A percentile compares a stretch with the other conserved stretches of the same genome.
Conservation (phyloP, 2,888 invertebrate genomes). For the Cryptophagus acutangulus region DNA sequence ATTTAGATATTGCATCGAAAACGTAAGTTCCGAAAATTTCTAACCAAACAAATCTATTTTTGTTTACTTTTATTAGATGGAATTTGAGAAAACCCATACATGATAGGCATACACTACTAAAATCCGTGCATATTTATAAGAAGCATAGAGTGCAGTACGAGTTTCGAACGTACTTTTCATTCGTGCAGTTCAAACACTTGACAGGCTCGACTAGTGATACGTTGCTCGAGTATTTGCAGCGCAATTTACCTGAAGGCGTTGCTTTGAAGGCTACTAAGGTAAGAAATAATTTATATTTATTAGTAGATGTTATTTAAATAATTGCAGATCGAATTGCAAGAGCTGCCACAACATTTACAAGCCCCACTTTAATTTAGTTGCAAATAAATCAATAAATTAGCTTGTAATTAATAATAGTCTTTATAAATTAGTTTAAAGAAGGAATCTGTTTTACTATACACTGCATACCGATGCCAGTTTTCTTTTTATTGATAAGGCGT, state of each 20-base stretch:
- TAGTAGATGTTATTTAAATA: conserved; percentile 7
- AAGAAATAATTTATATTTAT: conserved; percentile 11
- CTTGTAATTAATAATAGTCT: no score
- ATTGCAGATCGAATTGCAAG: conserved; percentile 38
- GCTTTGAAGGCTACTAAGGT: conserved; percentile 86
- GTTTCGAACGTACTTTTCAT: conserved; percentile 84
- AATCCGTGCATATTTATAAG: conserved; percentile 84
- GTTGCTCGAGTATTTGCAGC: conserved; percentile 89
- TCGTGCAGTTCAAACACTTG: conserved; percentile 74
- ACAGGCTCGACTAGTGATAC: conserved; percentile 96
- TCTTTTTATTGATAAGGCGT: no score
- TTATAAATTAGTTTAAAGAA: no score
- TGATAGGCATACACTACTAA: conserved; percentile 74
- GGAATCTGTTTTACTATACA: no score
- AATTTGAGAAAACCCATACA: conserved; percentile 67
- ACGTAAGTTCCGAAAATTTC: conserved; percentile 51
- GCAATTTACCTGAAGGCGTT: conserved; percentile 97
- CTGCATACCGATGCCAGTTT: no score
- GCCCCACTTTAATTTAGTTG: conserved; percentile 12
- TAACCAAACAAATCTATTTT: conserved; percentile 7
- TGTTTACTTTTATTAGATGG: conserved; percentile 54
- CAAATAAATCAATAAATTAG: neutral
- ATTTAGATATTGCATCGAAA: conserved; percentile 73
- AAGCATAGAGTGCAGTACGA: conserved; percentile 96
- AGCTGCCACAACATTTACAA: conserved; percentile 33